Percentiles rank a stretch among this genome's conserved stretches.
These are phyloP conservation scores for Metopia argyrocephala DNA, from an alignment of 2,888 invertebrate genomes.

Conservation along the genomic window DNA sequence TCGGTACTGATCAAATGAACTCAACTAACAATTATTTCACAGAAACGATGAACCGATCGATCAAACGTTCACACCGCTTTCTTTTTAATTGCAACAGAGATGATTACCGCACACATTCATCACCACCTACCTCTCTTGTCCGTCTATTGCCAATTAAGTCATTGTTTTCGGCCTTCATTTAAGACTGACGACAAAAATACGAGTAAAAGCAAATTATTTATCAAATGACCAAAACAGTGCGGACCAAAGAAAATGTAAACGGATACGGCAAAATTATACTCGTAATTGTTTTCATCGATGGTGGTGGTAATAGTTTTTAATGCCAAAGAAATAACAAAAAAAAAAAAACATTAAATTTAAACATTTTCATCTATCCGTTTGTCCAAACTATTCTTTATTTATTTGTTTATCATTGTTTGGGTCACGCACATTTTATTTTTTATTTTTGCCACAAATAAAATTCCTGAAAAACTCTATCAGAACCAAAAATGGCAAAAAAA, in stretches of 20 bases:
- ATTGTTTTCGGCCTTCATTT: neutral
- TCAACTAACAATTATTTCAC: constrained; percentile 34
- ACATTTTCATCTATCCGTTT: constrained; percentile 8
- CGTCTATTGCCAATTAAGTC: neutral
- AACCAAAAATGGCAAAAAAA: constrained; percentile 3
- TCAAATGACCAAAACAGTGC: constrained; percentile 18
- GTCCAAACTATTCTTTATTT: neutral
- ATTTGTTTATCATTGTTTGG: constrained; percentile 75
- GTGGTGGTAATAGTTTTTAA: constrained; percentile 6
- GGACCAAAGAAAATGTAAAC: neutral
- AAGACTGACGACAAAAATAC: neutral
- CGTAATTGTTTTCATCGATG: no score
- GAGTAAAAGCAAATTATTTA: constrained; percentile 13
- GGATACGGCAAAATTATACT: no score
- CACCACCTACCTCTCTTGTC: neutral
- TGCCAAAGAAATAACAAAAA: constrained; percentile 9
- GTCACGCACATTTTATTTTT: constrained; percentile 67
- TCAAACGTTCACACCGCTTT: neutral
- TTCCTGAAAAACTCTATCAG: constrained; percentile 37
- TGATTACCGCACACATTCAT: constrained; percentile 61
- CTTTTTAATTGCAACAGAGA: constrained; percentile 28
- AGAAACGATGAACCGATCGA: constrained; percentile 31
- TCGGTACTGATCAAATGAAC: constrained; percentile 65
- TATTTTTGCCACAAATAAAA: constrained; percentile 12
- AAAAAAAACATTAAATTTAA: constrained; percentile 43